Evolutionary conservation across 1,140 invertebrate species (phyloP), one percentile per base, ranked within the genome.

Genomic region (Zaprionus taronus): DNA sequence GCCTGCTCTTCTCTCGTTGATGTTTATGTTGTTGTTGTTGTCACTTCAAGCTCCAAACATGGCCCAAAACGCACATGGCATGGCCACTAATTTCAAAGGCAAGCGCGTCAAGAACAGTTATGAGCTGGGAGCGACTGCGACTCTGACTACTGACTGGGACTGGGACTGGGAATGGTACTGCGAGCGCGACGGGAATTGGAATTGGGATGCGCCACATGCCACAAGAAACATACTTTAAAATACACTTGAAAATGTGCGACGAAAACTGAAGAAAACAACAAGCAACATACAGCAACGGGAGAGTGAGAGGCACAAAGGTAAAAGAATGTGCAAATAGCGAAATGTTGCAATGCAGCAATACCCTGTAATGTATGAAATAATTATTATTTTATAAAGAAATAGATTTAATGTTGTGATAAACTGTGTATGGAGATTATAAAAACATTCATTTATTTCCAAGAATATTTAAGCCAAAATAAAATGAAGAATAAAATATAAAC

Each of bases 101-200:
- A 87, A 87, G 83, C 83, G 83, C 84, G 85, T 89, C 84, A 89
- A 90, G 85, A 89, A 89, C 84, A 90, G 84, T 89, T 89, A 89
- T 89, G 84, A 89, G 84, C 84, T 84, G 68, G 72, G 78, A 86
- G 83, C 72, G 67, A 55, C 60, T 47, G 17, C 20, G 20, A 9
- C 41, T 44, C n/a, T 7, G 63, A 41, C 12, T 41, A 17, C 11
- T n/a, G 34, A 60, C 3, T 36, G 14, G 1, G 44, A 65, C 34
- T 22, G 22, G 6, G 36, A 41, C 20, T 61, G 34, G 20, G 58
- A 61, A 36, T 70, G 41, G 38, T 36, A 26, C 47, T 69, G 41
- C 34, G 44, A 26, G 22, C 41, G 2, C 41, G 41, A 47, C 41
- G 41, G 41, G 41, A 47, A 47, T 47, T 49, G 75, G 60, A 65